Percentiles rank a stretch among this genome's conserved stretches.
These are phyloP conservation scores for Cathartes aura DNA, from an alignment of 2,113 vertebrate species.

Conservation along the genomic window DNA sequence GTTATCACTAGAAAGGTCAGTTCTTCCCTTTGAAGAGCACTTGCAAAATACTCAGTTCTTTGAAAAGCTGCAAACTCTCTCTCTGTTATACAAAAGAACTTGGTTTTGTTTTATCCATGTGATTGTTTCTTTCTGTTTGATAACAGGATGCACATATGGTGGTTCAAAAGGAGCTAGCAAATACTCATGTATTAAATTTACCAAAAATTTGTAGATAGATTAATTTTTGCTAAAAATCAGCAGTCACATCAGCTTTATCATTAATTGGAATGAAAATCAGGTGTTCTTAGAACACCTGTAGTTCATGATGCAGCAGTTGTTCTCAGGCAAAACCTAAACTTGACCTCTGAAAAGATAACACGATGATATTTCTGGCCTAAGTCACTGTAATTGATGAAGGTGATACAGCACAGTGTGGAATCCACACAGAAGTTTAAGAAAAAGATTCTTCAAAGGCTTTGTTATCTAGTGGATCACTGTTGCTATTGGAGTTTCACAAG, in stretches of 20 bases:
- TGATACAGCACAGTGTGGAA: not conserved
- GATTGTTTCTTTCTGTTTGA: not conserved
- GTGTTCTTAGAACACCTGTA: not conserved
- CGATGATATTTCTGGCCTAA: not conserved
- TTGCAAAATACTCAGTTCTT: not conserved
- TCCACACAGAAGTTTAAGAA: not conserved
- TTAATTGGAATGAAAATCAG: not conserved
- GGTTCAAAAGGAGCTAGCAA: not conserved
- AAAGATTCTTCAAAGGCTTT: not conserved
- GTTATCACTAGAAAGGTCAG: conserved; percentile 10
- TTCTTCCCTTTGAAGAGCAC: not conserved
- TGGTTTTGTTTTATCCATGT: not conserved
- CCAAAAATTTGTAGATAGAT: not conserved
- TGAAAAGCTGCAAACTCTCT: not conserved
- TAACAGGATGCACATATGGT: not conserved
- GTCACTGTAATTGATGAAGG: not conserved
- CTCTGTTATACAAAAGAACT: not conserved
- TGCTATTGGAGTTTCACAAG: not conserved
- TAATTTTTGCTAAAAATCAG: not conserved
- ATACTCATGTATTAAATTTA: not conserved
- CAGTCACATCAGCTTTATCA: not conserved
- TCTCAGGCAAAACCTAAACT: not conserved
- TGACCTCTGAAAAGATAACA: not conserved
- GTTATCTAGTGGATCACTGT: not conserved
- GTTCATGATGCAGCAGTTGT: not conserved